A percentile compares a stretch with the other conserved stretches of the same genome.
Conservation (phyloP, 2,888 invertebrate species). For the Hypercompe scribonia region DNA sequence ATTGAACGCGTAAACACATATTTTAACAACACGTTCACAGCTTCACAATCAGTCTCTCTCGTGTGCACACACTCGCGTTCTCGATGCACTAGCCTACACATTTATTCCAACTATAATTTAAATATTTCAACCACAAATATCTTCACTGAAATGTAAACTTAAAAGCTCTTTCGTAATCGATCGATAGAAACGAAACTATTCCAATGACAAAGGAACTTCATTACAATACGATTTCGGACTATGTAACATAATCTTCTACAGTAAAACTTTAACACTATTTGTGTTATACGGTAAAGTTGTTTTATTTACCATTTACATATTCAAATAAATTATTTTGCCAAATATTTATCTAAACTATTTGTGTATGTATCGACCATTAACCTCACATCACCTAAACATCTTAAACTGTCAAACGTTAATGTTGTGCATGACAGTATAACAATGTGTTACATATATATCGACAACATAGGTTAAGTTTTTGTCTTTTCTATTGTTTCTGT, state of each 20-base stretch:
- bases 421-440: constrained; percentile 7
- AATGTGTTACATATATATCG: neutral
- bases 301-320: constrained; percentile 60
- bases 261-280: constrained; percentile 56
- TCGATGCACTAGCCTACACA: constrained; percentile 47
- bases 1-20: constrained; percentile 62
- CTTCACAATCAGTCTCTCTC: constrained; percentile 41
- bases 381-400: constrained; percentile 69
- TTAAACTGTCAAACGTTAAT: constrained; percentile 64
- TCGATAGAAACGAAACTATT: constrained; percentile 82
- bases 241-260: constrained; percentile 37
- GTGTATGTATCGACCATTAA: constrained; percentile 71
- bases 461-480: neutral
- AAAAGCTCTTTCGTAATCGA: constrained; percentile 84
- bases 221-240: constrained; percentile 47
- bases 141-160: constrained; percentile 57
- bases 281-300: constrained; percentile 48
- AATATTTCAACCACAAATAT: constrained; percentile 30
- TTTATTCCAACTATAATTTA: constrained; percentile 43
- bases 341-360: constrained; percentile 75
- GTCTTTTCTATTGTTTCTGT: neutral
- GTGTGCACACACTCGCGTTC: constrained; percentile 25
- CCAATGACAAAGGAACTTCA: constrained; percentile 80
- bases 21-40: constrained; percentile 61
- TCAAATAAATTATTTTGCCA: constrained; percentile 60